Conservation (phyloP, 2,888 invertebrate species). For the Cylloceria caligata region DNA sequence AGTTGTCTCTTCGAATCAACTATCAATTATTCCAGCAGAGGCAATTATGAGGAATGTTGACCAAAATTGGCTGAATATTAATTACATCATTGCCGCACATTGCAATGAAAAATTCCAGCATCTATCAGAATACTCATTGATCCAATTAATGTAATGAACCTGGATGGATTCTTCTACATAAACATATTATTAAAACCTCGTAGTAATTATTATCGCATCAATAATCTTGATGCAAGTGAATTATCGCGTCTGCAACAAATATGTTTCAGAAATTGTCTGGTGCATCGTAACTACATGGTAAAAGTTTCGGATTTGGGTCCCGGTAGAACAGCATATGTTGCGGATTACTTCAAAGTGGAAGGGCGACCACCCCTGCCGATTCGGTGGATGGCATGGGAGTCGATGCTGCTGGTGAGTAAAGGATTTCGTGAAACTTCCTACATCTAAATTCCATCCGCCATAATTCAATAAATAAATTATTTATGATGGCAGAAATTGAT, state of each 20-base stretch:
- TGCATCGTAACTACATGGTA: constrained; percentile 90
- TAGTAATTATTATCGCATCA: neutral
- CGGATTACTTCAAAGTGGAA: constrained; percentile 92
- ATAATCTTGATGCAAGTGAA: neutral
- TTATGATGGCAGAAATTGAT: constrained; percentile 10
- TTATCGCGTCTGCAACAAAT: constrained; percentile 17
- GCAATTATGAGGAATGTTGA: neutral
- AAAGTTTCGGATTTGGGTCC: constrained; percentile 92
- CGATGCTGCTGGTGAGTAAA: constrained; percentile 89
- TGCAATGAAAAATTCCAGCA: no score
- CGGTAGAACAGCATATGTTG: constrained; percentile 89
- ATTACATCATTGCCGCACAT: neutral
- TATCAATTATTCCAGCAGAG: neutral
- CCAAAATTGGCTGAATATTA: neutral
- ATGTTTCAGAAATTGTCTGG: constrained; percentile 91
- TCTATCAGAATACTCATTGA: neutral
- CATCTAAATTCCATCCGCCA: constrained; percentile 21
- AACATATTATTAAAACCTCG: neutral
- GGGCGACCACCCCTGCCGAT: constrained; percentile 91
- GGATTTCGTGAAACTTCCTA: constrained; percentile 3
- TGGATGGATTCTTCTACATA: neutral
- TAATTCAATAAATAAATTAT: constrained; percentile 18
- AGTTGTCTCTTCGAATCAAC: neutral
- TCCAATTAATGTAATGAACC: neutral
- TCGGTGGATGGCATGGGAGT: constrained; percentile 96